Evolutionary conservation across 2,113 vertebrate genomes (phyloP).

Genomic region (Pygoscelis antarcticus): DNA sequence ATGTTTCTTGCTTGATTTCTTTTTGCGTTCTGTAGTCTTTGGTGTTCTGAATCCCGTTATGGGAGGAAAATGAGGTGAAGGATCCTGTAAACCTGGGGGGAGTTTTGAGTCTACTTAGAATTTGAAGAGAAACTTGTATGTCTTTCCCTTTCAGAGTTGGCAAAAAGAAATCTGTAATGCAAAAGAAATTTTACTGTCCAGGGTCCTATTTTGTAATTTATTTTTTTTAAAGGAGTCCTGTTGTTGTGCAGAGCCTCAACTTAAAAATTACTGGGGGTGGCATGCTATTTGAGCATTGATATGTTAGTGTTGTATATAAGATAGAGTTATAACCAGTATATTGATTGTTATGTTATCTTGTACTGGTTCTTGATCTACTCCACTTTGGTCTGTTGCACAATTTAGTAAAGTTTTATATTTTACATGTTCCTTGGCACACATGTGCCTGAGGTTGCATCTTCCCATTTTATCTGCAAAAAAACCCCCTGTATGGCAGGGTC

Average conservation of each 20-base stretch:
- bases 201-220: neutral
- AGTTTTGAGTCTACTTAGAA: neutral
- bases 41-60: neutral
- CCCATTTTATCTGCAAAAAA: neutral
- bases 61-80: neutral
- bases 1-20: neutral
- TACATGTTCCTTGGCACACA: neutral
- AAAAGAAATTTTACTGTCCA: neutral
- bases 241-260: neutral
- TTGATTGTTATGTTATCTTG: neutral
- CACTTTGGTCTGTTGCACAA: neutral
- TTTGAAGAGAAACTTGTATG: neutral
- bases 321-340: neutral
- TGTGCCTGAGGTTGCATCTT: slow-evolving; percentile 11
- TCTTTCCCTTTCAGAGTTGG: neutral
- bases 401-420: neutral
- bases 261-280: neutral
- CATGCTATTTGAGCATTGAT: neutral
- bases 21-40: neutral
- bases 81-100: neutral
- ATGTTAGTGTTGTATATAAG: neutral
- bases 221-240: neutral
- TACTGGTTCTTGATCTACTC: neutral
- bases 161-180: neutral
- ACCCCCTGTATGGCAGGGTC: neutral